Evolutionary conservation across 2,888 invertebrate species (phyloP), one percentile per base, ranked within the genome.

Genomic region (Hoplodrina blanda): DNA sequence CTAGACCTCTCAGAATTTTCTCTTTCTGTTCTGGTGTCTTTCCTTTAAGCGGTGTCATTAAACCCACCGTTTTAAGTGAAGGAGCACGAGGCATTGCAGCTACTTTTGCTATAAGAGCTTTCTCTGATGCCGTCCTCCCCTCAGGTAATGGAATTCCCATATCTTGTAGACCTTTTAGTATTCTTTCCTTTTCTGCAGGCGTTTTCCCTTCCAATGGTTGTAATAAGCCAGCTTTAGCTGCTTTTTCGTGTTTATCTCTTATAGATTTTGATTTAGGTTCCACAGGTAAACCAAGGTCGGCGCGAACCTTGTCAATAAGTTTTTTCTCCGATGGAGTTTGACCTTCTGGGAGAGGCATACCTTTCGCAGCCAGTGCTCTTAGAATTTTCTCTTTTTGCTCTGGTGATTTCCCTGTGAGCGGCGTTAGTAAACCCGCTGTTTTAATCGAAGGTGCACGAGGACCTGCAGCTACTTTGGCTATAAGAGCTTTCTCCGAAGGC

Each of bases 101-200:
- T 5, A 73, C 13, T 59, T 73, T 76, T 0, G 77, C 53, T 30
- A 83, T 66, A 10, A 78, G 52, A 15, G 76, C 72, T 69, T 83
- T 87, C 62, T 87, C 82, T 50, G 89, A 89, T 13, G 84, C 46
- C 1, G 86, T 87, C 13, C 85, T 55, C 0, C 87, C 89, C 73
- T 83, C 86, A 65, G 17, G 90, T 74, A 25, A 81, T 1, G 44
- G 66, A 30, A 73, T 73, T 0, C 89, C 90, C 13, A 72, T 49
- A 7, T 75, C 76, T 33, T 50, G 44, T 2, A 61, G 55, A 0
- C 41, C 63, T 3, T 74, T 19, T 1, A 75, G 30, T 20, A 50
- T 53, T 0, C 84, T 86, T 78, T 88, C 89, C 78, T 90, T 88
- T 56, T 88, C 81, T 30, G 64, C 75, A 20, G 74, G 65, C 1